Evolutionary conservation across 1,140 invertebrate species (phyloP).

Genomic region (Penaeus japonicus): DNA sequence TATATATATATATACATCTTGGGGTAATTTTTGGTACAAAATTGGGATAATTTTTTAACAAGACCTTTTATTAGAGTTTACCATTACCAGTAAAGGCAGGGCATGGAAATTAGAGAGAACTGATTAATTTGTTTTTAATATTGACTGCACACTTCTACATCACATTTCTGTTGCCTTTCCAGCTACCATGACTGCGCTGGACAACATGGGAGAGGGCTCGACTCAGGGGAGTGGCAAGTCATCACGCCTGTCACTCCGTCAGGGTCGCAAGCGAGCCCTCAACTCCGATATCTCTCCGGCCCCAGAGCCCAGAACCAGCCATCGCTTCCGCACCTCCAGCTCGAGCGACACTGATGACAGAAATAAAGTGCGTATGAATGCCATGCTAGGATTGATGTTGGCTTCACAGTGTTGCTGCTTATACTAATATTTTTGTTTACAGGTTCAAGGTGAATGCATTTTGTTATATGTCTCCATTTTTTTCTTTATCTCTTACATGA

Average conservation of each 20-base stretch:
- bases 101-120: no score
- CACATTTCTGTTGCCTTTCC: no score
- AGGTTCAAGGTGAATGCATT: background rate
- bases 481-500: background rate
- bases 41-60: no score
- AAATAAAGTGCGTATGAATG: conserved; percentile 34
- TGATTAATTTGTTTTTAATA: no score
- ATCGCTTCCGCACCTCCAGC: conserved; percentile 55
- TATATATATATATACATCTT: no score
- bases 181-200: no score
- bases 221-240: conserved; percentile 25
- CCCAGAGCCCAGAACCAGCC: conserved; percentile 54
- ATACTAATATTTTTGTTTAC: background rate
- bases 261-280: conserved; percentile 49
- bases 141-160: no score
- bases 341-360: conserved; percentile 42
- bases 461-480: background rate
- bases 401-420: background rate
- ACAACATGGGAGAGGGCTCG: no score
- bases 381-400: background rate
- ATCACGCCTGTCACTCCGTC: conserved; percentile 40
- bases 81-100: no score
- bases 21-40: no score
- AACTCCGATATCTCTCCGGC: conserved; percentile 56
- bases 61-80: no score